Base-by-base conservation (phyloP, 1,140 invertebrate species). In the Bemisia tabaci region DNA sequence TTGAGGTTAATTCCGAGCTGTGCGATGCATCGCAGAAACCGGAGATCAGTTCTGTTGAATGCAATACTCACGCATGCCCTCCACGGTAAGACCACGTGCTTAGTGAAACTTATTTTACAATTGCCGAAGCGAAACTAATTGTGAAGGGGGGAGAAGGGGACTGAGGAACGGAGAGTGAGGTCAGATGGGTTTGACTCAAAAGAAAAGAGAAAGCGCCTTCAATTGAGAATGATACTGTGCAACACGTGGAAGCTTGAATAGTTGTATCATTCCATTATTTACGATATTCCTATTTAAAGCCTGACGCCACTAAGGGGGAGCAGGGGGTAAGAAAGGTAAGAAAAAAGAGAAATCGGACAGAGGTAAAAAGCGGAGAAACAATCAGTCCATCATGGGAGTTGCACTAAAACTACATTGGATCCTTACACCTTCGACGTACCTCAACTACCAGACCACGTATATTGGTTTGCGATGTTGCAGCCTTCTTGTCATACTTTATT, bases 51-150 rank as follows among this genome's bases (percentile, higher is more conserved):
- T 83, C 91, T 59, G 83, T 90, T 60, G 82, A 85, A 68, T 95
- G 92, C 77, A 94, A 93, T 78, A 86, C 82, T 39, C 89, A 93
- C 73, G 86, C 85, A 21, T 95, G 92, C 79, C 87, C 90, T 12
- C 87, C 90, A 68, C 90, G 88, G 92, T 95, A 81, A 87, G 88
- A 80, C 27, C 24, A 72, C 73, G 12, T 62, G 12, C 12, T 62
- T n/a, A n/a, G 48, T n/a, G 12, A 59, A 59, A 12, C n/a, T 59
- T 12, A 12, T 59, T 59, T 59, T n/a, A n/a, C 48, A 12, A 59
- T 59, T 59, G 12, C 12, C n/a, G 48, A 12, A 59, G n/a, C 48
- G 12, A n/a, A 59, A 12, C 12, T 12, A n/a, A n/a, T 59, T n/a
- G 48, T 59, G n/a, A n/a, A 22, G n/a, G n/a, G 12, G 12, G 60